Evolutionary conservation across 2,797 vertebrate genomes (phyloP), one percentile per base, ranked within the genome.

Genomic region (Tarsius wallacei): DNA sequence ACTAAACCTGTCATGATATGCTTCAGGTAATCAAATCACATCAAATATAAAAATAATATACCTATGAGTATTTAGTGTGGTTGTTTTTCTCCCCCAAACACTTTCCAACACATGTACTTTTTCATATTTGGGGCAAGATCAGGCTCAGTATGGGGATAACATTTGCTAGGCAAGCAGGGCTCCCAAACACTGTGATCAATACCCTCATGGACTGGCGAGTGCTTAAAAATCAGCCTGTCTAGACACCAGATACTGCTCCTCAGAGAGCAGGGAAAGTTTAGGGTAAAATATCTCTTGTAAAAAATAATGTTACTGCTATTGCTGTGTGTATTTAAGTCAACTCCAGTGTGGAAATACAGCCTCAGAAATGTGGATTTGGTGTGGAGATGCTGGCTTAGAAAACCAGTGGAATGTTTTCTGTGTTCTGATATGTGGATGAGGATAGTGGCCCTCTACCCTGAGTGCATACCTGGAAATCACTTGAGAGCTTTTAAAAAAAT

Each of bases 391-490:
- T 78, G 26, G 6, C 59, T 87, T 90, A 42, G 77, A 96, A 90
- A 81, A 26, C 36, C 31, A 42, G 19, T 42, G 64, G 22, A 47
- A 14, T 16, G 7, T 76, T 87, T 92, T 71, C 7, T 6, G 8
- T 55, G 33, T 76, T 87, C 28, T 89, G 55, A 61, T 66, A 28
- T n/a, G 6, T 47, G 33, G 95, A 70, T 33, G 53, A 83, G 64
- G 63, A 70, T 2, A 33, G 26, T 26, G 16, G 15, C 47, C 91
- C 17, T 76, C 59, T 55, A 31, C 26, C 16, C 22, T 9, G 12
- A n/a, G 51, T 88, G 57, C 13, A 83, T 17, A 91, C 33, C 68
- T 95, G 57, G 88, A n/a, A n/a, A 74, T 61, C 63, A 81, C 26
- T 5, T 7, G 33, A 94, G 74, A 73, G 68, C n/a, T 82, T 88